Conservation (phyloP, 2,113 vertebrate species). For the Galemys pyrenaicus region DNA sequence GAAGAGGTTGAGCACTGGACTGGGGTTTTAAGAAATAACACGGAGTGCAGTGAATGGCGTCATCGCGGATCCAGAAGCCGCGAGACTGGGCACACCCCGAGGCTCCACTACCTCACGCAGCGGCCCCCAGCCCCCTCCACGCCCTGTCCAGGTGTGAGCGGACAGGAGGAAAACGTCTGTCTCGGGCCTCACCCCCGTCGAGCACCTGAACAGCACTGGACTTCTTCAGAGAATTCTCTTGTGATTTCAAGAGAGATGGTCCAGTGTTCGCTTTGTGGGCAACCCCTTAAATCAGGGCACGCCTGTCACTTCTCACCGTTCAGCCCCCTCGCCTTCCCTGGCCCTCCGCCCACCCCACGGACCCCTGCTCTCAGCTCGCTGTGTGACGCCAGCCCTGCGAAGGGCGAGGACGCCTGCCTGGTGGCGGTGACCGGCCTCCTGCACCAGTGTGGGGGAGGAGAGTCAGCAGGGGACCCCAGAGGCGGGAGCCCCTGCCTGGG, state of each 20-base stretch:
- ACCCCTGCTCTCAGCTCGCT: no score
- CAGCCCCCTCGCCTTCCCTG: background rate
- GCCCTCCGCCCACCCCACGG: no score
- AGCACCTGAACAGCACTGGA: background rate
- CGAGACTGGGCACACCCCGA: background rate
- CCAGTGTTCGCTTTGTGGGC: background rate
- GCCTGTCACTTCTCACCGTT: background rate
- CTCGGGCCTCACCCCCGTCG: background rate
- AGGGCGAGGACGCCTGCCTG: no score
- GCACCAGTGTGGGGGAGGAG: background rate
- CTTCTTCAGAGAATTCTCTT: background rate
- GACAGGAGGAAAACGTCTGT: background rate
- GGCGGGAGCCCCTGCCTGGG: background rate
- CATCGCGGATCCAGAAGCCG: background rate
- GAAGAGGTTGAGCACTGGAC: background rate
- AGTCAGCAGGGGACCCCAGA: background rate
- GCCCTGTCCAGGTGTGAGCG: no score
- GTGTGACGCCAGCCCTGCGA: no score
- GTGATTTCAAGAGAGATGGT: background rate
- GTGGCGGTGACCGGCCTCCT: no score
- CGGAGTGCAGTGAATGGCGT: background rate
- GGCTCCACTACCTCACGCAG: no score
- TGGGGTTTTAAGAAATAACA: background rate
- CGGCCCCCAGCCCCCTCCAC: rapidly evolving
- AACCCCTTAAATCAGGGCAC: background rate